Evolutionary conservation across 1,140 invertebrate genomes (phyloP).

Genomic region (Drosophila hydei): DNA sequence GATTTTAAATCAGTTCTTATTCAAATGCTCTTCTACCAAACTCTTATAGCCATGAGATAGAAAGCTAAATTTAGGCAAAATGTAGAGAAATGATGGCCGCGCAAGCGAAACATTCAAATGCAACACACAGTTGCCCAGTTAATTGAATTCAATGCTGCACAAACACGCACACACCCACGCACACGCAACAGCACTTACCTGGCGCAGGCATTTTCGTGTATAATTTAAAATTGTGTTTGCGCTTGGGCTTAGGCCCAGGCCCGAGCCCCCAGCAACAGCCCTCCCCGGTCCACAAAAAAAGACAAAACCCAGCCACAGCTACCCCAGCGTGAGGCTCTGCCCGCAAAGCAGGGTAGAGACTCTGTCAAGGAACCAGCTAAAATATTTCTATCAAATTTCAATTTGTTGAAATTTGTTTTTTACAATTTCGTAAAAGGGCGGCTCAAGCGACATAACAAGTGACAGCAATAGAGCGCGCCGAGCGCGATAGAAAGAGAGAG

Average conservation of each 20-base stretch:
- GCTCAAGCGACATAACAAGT: background rate
- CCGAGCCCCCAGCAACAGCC: constrained; percentile 9
- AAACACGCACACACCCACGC: background rate
- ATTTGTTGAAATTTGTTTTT: constrained; percentile 67
- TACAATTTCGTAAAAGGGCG: constrained; percentile 26
- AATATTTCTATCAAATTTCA: constrained; percentile 81
- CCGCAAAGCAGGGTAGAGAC: constrained; percentile 1
- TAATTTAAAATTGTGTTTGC: constrained; percentile 76
- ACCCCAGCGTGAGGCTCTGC: too few species aligned
- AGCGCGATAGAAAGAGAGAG: background rate
- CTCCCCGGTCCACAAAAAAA: background rate
- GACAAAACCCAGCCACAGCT: too few species aligned
- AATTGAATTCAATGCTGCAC: constrained; percentile 24
- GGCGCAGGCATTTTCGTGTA: constrained; percentile 47
- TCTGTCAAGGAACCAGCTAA: constrained; percentile 38
- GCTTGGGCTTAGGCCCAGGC: constrained; percentile 63
- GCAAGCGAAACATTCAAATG: constrained; percentile 29
- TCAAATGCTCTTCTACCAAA: too few species aligned
- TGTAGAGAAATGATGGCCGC: too few species aligned
- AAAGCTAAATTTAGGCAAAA: too few species aligned
- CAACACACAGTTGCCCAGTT: constrained; percentile 32
- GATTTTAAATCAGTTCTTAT: too few species aligned
- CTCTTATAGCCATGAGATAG: too few species aligned
- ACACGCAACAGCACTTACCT: constrained; percentile 40
- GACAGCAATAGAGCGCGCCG: background rate